Evolutionary conservation across 1,140 invertebrate genomes (phyloP), one percentile per base, ranked within the genome.

Genomic region (Drosophila micromelanica): DNA sequence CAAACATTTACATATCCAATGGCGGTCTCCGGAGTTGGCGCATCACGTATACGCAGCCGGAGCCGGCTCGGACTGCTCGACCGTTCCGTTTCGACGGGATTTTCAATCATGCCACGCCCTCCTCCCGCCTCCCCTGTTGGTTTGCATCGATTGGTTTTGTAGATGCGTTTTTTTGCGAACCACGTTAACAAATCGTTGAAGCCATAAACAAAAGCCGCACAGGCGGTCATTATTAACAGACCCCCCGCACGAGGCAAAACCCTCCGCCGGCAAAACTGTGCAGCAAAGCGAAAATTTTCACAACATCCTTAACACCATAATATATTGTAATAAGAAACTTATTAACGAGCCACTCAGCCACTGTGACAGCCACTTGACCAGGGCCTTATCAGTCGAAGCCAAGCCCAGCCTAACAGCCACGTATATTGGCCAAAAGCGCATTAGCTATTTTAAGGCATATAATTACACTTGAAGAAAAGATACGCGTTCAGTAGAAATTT

Each of bases 141-240:
- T 27, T 68, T 68, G 46, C 63, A 49, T 68, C 70, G 70, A 73
- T 72, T 72, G 62, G 30, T 67, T 67, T 65, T 59, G 46, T 42
- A 46, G 12, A 59, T 35, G 64, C 64, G 38, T 49, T 52, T 45
- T 51, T 52, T 55, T n/a, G n/a, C 51, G 43, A 56, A 63, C 63
- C 54, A 77, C 64, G 75, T 77, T 74, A 77, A 77, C 75, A 77
- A 77, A 77, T 77, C 73, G 63, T 63, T 60, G 55, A 30, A 27
- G 46, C 62, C 62, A 59, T 59, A 71, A 71, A 71, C 69, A 65
- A 71, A 56, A 49, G 37, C 69, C 55, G 45, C 13, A 9, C 37
- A 40, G 45, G 52, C 37, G 52, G 12, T 38, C 60, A 48, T 67
- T 62, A 67, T 72, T 67, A 73, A 73, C 63, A 64, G 68, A 27